Evolutionary conservation across 2,888 invertebrate species (phyloP), one percentile per base, ranked within the genome.

Genomic region (Conomelus anceps): DNA sequence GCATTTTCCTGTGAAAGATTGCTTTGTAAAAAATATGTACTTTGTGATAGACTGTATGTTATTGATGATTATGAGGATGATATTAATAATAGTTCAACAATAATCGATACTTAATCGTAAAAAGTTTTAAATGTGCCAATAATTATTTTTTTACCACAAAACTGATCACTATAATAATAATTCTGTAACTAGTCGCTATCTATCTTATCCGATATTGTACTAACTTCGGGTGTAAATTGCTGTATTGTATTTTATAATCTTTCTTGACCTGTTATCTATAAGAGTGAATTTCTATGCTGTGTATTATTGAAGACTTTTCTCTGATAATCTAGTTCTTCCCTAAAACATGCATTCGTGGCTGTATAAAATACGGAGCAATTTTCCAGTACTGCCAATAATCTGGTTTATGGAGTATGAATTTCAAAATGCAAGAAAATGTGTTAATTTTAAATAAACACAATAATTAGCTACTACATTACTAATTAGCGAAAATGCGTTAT

Each of bases 261-360:
- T 63, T n/a, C 63, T 63, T n/a, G 63, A 63, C n/a, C 63, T 63
- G 63, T 63, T 63, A 63, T 63, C 63, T 63, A n/a, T 63, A 63
- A 63, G 63, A n/a, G n/a, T 63, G 63, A 63, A 63, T 63, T 63
- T 63, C 63, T 63, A 63, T n/a, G 63, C 63, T 63, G 63, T 63
- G n/a, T 63, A n/a, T 1, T 63, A 63, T 63, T 20, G 63, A 63
- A n/a, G 63, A 63, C 63, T 63, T 63, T n/a, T 63, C n/a, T 63
- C 63, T n/a, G 63, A 86, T 86, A 86, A 86, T 86, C 86, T 86
- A 86, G 86, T 86, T 86, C 86, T 86, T 86, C 86, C 86, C 86
- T 24, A 26, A 86, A 23, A 29, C 26, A 26, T n/a, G 86, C 86
- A 26, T 13, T 63, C 63, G 63, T 63, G 6, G 20, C 63, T 63